Conservation (phyloP, 2,113 vertebrate genomes). For the Atherinomorus stipes region DNA sequence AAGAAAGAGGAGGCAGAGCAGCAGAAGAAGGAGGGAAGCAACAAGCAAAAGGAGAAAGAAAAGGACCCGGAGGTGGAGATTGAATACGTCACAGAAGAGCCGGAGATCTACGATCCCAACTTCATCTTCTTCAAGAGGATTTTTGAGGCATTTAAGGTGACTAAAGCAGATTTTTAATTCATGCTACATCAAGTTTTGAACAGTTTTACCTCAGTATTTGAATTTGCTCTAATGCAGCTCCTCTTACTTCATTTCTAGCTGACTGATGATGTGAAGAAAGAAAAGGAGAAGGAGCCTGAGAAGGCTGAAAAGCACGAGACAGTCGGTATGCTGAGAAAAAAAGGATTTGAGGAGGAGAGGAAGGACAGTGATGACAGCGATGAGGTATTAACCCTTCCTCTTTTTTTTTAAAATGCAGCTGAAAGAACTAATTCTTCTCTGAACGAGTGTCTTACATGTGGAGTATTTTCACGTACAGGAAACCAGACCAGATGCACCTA, state of each 20-base stretch:
- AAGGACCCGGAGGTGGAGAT: constrained; percentile 88
- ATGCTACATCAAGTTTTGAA: neutral
- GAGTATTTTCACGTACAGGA: constrained; percentile 75
- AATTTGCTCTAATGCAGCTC: neutral
- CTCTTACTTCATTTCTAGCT: constrained; percentile 69
- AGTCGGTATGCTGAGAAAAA: constrained; percentile 83
- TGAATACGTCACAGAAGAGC: constrained; percentile 92
- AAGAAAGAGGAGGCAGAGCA: constrained; percentile 80
- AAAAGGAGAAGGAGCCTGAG: constrained; percentile 94
- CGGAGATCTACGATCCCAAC: constrained; percentile 92
- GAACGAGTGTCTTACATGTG: neutral
- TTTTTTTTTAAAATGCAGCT: constrained; percentile 27
- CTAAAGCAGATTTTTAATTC: neutral
- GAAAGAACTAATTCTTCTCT: neutral
- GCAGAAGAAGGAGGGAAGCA: constrained; percentile 20
- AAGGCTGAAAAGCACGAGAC: constrained; percentile 87
- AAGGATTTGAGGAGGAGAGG: constrained; percentile 89
- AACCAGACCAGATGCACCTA: constrained; percentile 86
- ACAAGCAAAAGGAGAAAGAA: constrained; percentile 65
- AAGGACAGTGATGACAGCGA: constrained; percentile 91
- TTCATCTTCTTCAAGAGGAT: constrained; percentile 95
- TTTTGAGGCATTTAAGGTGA: constrained; percentile 93
- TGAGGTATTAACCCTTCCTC: constrained; percentile 60
- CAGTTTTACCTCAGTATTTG: neutral
- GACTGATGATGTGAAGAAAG: constrained; percentile 93